Percentiles rank a stretch among this genome's conserved stretches.
Evolutionary conservation across 1,140 invertebrate species (phyloP).

Genomic region (Lasioglossum baleicum): DNA sequence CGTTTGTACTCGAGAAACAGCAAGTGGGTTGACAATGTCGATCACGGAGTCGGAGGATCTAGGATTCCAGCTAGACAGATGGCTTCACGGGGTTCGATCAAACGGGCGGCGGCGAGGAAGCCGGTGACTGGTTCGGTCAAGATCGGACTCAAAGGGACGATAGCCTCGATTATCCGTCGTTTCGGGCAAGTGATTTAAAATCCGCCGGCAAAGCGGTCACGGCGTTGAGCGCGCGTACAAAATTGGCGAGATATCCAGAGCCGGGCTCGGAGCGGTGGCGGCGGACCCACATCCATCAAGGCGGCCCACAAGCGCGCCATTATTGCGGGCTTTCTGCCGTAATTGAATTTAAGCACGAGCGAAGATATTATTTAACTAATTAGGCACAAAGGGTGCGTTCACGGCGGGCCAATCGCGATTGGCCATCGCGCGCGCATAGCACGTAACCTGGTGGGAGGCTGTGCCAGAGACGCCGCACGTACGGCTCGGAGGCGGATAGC

Average conservation of each 20-base stretch:
- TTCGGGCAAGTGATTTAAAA: slow-evolving; percentile 10
- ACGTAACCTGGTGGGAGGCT: slow-evolving; percentile 41
- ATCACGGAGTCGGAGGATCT: too few relatives aligned
- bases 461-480: neutral
- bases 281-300: slow-evolving; percentile 71
- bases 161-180: too few relatives aligned
- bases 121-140: neutral
- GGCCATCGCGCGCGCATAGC: slow-evolving; percentile 54
- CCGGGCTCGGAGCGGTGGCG: slow-evolving; percentile 44
- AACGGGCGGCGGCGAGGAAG: too few relatives aligned
- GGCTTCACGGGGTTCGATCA: neutral
- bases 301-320: slow-evolving; percentile 73
- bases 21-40: too few relatives aligned
- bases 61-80: neutral
- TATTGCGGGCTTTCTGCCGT: slow-evolving; percentile 74
- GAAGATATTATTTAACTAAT: slow-evolving; percentile 80
- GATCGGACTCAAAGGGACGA: neutral
- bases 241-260: slow-evolving; percentile 55
- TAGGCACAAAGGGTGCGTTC: slow-evolving; percentile 78
- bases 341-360: slow-evolving; percentile 79
- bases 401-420: slow-evolving; percentile 69
- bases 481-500: neutral
- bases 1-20: too few relatives aligned
- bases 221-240: slow-evolving; percentile 15
- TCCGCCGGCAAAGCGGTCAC: neutral